These are phyloP conservation scores for Chrysotoxum bicinctum DNA, from an alignment of 2,888 invertebrate species.

Conservation along the genomic window DNA sequence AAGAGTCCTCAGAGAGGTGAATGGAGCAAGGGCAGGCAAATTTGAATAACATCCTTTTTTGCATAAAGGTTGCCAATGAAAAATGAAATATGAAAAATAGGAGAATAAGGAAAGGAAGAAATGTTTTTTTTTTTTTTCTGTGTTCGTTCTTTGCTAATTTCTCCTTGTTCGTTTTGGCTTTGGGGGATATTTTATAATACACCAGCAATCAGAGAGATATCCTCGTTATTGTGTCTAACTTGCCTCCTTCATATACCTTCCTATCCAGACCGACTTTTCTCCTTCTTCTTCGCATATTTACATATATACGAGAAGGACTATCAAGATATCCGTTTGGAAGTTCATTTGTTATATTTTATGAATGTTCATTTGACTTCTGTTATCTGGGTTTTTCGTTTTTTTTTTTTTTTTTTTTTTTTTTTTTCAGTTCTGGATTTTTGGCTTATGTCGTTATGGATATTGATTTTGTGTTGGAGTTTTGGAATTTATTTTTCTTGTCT, in stretches of 20 bases:
- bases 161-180: constrained; percentile 40
- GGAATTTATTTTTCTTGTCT: background rate
- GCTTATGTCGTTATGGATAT: constrained; percentile 38
- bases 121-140: background rate
- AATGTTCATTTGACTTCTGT: constrained; percentile 58
- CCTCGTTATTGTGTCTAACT: constrained; percentile 51
- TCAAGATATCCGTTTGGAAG: constrained; percentile 47
- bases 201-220: constrained; percentile 61
- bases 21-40: background rate
- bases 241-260: constrained; percentile 6
- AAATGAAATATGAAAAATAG: background rate
- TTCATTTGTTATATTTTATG: constrained; percentile 59
- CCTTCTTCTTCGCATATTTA: background rate
- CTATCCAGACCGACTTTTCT: background rate
- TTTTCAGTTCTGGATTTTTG: constrained; percentile 4
- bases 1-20: background rate
- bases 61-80: constrained; percentile 11
- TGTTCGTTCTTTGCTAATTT: constrained; percentile 49
- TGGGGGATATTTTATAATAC: constrained; percentile 49
- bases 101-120: background rate
- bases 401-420: background rate
- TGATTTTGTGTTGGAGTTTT: constrained; percentile 17
- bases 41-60: constrained; percentile 44
- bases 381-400: constrained; percentile 21
- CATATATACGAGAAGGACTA: background rate